Base-by-base conservation (phyloP, 2,888 invertebrate genomes). In the Ormyrus nitidulus region DNA sequence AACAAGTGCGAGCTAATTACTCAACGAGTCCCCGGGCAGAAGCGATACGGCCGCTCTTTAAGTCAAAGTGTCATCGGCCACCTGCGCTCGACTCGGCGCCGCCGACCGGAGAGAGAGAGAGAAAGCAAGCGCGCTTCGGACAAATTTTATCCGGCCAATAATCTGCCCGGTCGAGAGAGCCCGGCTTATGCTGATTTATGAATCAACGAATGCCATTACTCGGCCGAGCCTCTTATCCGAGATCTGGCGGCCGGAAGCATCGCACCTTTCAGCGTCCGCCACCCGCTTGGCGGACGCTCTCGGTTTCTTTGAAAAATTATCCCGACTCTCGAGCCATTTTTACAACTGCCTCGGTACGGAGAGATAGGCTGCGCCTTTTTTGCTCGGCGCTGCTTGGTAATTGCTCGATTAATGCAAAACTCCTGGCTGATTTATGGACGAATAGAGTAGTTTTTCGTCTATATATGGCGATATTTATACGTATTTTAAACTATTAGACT, bases 181-280 rank as follows among this genome's bases (percentile, higher is more conserved):
- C 34, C 0, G 53, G 53, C 76, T 69, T 54, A 49, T 74, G 81
- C 75, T 81, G 76, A 78, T 76, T 80, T 79, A 82, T 73, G 69
- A 59, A 77, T 64, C 59, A 58, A 49, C 65, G 79, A 74, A 59
- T 62, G 13, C 61, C 62, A 78, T 73, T 73, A 59, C 8, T 34
- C 51, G 68, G 34, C 34, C 54, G 49, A 11, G 59, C 34, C 53
- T 13, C 34, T 74, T 84, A 85, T 85, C 85, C 82, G 19, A 58
- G 65, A 86, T 86, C 86, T 84, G 65, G 66, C 81, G 82, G 84
- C 83, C 83, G 85, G 83, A 84, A 84, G 83, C 80, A 78, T 85
- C 83, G 84, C 86, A 86, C 86, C 86, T 86, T 86, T 85, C 83
- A 80, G 71, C 58, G 54, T 70, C 34, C 10, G 53, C 48, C 34